phyloP scores from a whole-genome alignment of 2,888 invertebrate species.

The Hyles lineata region DNA sequence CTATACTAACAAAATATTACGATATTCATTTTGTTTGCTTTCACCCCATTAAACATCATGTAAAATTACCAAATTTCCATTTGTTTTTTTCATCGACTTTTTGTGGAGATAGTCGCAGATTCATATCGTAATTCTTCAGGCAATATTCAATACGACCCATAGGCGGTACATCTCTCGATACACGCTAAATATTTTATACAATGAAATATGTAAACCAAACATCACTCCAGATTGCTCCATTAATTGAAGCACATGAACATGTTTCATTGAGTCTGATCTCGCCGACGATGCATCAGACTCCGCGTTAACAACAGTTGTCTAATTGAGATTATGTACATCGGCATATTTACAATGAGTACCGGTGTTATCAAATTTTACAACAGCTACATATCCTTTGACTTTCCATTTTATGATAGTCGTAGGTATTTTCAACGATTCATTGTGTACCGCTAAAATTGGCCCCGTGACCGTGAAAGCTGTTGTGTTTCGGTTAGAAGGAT shows the following conservation, averaged over 20 bases:
- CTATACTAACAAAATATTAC: too few relatives aligned
- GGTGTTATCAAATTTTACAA: slow-evolving; percentile 14
- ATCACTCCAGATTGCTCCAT: slow-evolving; percentile 17
- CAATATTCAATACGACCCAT: too few relatives aligned
- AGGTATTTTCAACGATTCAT: slow-evolving; percentile 1
- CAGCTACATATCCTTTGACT: slow-evolving; percentile 8
- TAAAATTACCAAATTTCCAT: too few relatives aligned
- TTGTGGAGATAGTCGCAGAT: too few relatives aligned
- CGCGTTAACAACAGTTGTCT: slow-evolving; percentile 4
- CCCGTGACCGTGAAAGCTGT: too few relatives aligned
- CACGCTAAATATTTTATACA: not conserved
- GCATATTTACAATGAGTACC: slow-evolving; percentile 13
- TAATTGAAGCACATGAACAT: slow-evolving; percentile 6
- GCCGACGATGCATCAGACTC: slow-evolving; percentile 10
- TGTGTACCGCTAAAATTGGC: not conserved
- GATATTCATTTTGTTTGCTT: too few relatives aligned
- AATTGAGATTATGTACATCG: slow-evolving; percentile 24
- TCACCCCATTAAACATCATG: too few relatives aligned
- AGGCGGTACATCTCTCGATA: not conserved
- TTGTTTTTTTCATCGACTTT: too few relatives aligned
- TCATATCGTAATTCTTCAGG: too few relatives aligned
- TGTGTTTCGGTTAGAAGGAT: too few relatives aligned
- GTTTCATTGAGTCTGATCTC: not conserved
- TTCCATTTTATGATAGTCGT: slow-evolving; percentile 9
- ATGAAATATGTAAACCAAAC: slow-evolving; percentile 32